Evolutionary conservation across 2,888 invertebrate species (phyloP).

Genomic region (Troides helena): DNA sequence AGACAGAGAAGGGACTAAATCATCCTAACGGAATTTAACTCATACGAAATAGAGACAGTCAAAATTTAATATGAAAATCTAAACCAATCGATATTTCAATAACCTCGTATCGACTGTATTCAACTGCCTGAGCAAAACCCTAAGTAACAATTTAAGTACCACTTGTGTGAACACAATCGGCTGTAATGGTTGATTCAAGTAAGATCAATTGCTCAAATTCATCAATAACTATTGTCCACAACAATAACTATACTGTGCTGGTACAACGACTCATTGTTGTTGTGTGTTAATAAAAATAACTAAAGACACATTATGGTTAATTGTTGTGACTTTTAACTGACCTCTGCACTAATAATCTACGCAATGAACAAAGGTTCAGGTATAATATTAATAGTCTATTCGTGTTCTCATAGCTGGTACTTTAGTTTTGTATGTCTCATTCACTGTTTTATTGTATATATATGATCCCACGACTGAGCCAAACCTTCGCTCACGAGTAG

Average conservation of each 20-base stretch:
- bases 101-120: slow-evolving; percentile 9
- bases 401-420: too few relatives aligned
- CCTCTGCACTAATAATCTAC: slow-evolving; percentile 14
- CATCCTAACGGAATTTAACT: background rate
- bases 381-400: background rate
- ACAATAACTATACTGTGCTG: slow-evolving; percentile 21
- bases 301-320: slow-evolving; percentile 9
- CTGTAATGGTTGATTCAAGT: slow-evolving; percentile 26
- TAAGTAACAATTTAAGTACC: slow-evolving; percentile 21
- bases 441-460: too few relatives aligned
- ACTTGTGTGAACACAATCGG: slow-evolving; percentile 30
- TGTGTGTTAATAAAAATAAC: slow-evolving; percentile 14
- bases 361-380: background rate
- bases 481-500: too few relatives aligned
- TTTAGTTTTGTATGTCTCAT: too few relatives aligned
- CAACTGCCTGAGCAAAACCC: slow-evolving; percentile 6
- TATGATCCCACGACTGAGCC: too few relatives aligned
- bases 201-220: slow-evolving; percentile 28
- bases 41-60: background rate
- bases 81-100: slow-evolving; percentile 15
- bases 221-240: slow-evolving; percentile 26
- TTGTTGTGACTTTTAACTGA: slow-evolving; percentile 21
- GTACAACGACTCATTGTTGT: slow-evolving; percentile 12
- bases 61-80: background rate
- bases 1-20: too few relatives aligned